A percentile compares a stretch with the other conserved stretches of the same genome.
phyloP scores from a whole-genome alignment of 1,140 invertebrate species.

The Cephus cinctus region DNA sequence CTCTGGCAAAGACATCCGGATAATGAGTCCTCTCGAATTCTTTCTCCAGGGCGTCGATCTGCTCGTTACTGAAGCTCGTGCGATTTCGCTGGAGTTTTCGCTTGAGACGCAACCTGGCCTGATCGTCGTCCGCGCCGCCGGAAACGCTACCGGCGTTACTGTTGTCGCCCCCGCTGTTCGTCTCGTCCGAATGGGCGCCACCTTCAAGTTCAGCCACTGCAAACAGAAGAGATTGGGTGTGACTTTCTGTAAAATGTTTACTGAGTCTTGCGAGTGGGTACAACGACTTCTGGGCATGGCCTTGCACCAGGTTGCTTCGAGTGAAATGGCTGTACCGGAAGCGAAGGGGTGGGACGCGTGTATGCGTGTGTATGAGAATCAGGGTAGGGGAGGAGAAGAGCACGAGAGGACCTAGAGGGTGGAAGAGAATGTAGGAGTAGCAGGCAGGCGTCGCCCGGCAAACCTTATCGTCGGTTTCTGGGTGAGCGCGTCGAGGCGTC shows the following conservation, averaged over 20 bases:
- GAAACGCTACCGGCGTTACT: constrained; percentile 72
- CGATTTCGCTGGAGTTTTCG: constrained; percentile 96
- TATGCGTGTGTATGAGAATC: constrained; percentile 14
- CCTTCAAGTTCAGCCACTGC: constrained; percentile 57
- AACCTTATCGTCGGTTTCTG: constrained; percentile 56
- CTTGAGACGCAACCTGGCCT: constrained; percentile 85
- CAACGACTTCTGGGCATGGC: no score
- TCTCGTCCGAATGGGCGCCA: constrained; percentile 72
- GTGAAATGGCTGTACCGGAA: not conserved
- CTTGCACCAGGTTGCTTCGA: no score
- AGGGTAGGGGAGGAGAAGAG: constrained; percentile 9
- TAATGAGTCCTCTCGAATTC: constrained; percentile 90
- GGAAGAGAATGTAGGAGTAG: constrained; percentile 13
- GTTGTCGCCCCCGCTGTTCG: constrained; percentile 77
- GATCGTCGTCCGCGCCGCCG: constrained; percentile 74
- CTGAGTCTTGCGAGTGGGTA: no score
- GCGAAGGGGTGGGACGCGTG: not conserved
- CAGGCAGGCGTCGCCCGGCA: constrained; percentile 45
- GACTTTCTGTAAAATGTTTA: not conserved
- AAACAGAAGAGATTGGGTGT: constrained; percentile 11
- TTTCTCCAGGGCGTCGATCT: constrained; percentile 98
- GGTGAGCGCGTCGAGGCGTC: constrained; percentile 53
- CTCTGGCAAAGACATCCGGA: constrained; percentile 94
- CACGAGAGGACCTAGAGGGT: not conserved
- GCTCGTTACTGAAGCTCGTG: constrained; percentile 98